These are phyloP conservation scores for Quadriops clusia DNA, from an alignment of 2,888 invertebrate genomes.

Conservation along the genomic window DNA sequence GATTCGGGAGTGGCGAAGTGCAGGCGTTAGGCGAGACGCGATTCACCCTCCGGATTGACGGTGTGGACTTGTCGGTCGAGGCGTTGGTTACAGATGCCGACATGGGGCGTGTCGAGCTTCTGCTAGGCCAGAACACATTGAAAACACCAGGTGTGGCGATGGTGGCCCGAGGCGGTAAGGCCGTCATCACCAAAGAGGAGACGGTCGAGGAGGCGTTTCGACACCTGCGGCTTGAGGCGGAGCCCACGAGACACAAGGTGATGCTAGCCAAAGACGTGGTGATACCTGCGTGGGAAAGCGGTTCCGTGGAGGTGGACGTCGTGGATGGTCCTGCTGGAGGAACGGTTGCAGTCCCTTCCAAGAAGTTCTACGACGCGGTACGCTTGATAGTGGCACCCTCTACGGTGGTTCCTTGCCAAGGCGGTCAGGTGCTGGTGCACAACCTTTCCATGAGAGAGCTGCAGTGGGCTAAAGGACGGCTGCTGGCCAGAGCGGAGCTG, in stretches of 20 bases:
- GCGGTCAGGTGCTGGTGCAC: too few species aligned
- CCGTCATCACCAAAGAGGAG: constrained; percentile 10
- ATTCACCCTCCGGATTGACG: constrained; percentile 6
- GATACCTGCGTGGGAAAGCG: background rate
- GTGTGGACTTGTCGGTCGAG: constrained; percentile 5
- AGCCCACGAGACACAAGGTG: too few species aligned
- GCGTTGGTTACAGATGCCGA: constrained; percentile 8
- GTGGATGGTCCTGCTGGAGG: background rate
- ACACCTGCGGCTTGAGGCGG: too few species aligned
- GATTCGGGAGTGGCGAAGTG: constrained; percentile 9
- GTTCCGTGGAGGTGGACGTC: background rate
- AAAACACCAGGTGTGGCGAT: constrained; percentile 7
- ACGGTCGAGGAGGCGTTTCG: constrained; percentile 2
- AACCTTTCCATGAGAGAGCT: too few species aligned
- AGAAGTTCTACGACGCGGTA: background rate
- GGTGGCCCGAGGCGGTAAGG: constrained; percentile 6
- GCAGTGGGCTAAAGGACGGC: too few species aligned
- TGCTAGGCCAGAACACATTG: constrained; percentile 10
- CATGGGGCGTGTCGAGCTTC: constrained; percentile 8
- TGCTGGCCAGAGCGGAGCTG: background rate
- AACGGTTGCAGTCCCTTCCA: too few species aligned
- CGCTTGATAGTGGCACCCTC: background rate
- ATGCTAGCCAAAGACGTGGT: background rate
- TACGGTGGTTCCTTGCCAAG: background rate
- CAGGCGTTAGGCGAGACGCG: background rate